Conservation (phyloP, 2,113 vertebrate species). For the Actinemys pallida region DNA sequence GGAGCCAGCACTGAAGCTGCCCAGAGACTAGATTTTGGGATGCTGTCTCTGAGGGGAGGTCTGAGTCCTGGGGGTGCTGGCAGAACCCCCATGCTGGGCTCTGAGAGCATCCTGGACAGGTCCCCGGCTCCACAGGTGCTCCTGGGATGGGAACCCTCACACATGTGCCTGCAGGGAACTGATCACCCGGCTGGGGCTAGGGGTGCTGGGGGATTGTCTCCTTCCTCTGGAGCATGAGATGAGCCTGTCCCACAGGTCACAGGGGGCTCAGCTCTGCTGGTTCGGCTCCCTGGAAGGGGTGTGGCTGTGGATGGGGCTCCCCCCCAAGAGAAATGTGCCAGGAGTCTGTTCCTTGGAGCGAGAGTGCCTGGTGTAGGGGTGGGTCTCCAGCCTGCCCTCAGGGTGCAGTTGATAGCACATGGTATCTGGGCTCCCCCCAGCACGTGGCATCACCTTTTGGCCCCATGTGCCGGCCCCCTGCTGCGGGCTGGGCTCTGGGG, state of each 20-base stretch:
- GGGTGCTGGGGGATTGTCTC: not conserved
- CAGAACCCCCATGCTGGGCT: not conserved
- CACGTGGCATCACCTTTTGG: too few relatives aligned
- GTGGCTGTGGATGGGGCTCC: too few relatives aligned
- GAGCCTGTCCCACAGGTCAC: not conserved
- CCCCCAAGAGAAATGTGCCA: not conserved
- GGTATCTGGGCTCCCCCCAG: not conserved
- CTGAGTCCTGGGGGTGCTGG: not conserved
- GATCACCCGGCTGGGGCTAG: too few relatives aligned
- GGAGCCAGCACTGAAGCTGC: not conserved
- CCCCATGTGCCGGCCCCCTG: not conserved
- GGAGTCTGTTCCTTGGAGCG: accelerated
- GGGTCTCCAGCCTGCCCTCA: not conserved
- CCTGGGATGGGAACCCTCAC: not conserved
- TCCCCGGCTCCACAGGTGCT: not conserved
- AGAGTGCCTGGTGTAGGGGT: not conserved
- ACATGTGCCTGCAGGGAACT: not conserved
- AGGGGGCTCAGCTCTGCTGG: not conserved
- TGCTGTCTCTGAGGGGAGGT: not conserved
- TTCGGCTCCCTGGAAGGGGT: not conserved
- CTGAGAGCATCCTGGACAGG: not conserved
- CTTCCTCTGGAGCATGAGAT: not conserved
- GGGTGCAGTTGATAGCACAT: not conserved
- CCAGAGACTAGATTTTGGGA: not conserved
- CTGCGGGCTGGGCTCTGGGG: not conserved